Evolutionary conservation across 2,113 vertebrate genomes (phyloP).

Genomic region (Oreotrochilus melanogaster): DNA sequence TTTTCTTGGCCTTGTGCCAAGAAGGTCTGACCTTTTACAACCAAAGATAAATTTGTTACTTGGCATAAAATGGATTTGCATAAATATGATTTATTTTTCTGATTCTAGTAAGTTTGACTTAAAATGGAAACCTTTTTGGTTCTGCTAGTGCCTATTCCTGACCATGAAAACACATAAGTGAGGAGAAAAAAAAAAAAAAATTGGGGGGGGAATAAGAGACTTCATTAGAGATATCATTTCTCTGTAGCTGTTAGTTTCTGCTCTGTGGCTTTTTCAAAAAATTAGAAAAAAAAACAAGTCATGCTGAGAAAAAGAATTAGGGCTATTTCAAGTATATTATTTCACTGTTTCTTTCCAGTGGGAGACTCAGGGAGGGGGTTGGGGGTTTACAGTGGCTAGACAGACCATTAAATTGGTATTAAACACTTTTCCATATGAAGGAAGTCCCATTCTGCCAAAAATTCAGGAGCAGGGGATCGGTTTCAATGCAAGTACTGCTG

Average conservation of each 20-base stretch:
- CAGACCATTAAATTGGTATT: constrained; percentile 83
- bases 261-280: background rate
- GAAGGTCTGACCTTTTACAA: background rate
- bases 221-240: constrained; percentile 10
- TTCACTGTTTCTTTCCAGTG: constrained; percentile 65
- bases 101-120: background rate
- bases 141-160: background rate
- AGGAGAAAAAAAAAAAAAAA: background rate
- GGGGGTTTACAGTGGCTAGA: constrained; percentile 77
- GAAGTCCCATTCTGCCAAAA: constrained; percentile 78
- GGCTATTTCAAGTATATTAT: constrained; percentile 63
- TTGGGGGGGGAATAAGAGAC: background rate
- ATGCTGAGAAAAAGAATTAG: constrained; percentile 37
- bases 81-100: background rate
- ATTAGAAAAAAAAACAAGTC: constrained; percentile 37
- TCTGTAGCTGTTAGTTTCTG: background rate
- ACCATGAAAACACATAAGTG: background rate
- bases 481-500: constrained; percentile 71
- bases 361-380: background rate
- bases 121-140: background rate
- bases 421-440: constrained; percentile 84
- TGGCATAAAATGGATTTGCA: background rate
- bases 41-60: background rate
- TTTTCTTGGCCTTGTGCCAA: background rate
- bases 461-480: constrained; percentile 70